Evolutionary conservation across 1,140 invertebrate species (phyloP).

Genomic region (Eciton burchellii): DNA sequence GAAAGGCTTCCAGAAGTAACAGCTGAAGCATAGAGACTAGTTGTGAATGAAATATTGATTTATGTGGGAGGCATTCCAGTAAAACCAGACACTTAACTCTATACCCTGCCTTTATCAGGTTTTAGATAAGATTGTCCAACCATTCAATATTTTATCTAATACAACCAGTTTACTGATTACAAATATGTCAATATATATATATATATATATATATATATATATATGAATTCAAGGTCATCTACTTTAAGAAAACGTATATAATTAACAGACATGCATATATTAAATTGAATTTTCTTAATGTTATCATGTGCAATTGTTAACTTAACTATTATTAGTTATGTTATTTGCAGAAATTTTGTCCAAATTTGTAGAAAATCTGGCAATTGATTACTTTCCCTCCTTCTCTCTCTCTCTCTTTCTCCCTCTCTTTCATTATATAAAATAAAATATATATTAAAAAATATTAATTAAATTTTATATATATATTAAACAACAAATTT

Average conservation of each 20-base stretch:
- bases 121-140: slow-evolving; percentile 30
- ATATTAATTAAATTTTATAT: neutral
- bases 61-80: slow-evolving; percentile 71
- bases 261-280: neutral
- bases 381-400: no score
- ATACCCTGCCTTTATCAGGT: slow-evolving; percentile 24
- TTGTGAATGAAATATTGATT: slow-evolving; percentile 84
- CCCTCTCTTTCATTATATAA: no score
- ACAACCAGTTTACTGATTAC: slow-evolving; percentile 19
- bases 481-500: neutral
- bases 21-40: slow-evolving; percentile 66
- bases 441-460: slow-evolving; percentile 19
- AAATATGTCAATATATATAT: slow-evolving; percentile 24
- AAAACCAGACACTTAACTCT: slow-evolving; percentile 58
- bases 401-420: no score
- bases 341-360: slow-evolving; percentile 2
- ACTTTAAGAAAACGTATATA: slow-evolving; percentile 6
- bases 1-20: slow-evolving; percentile 52
- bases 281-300: neutral
- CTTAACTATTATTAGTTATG: neutral
- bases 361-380: no score
- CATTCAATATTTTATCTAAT: slow-evolving; percentile 40
- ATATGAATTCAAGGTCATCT: neutral
- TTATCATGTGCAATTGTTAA: neutral
- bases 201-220: no score